Percentiles rank a stretch among this genome's conserved stretches.
Evolutionary conservation across 2,113 vertebrate genomes (phyloP).

Genomic region (Clarias gariepinus): DNA sequence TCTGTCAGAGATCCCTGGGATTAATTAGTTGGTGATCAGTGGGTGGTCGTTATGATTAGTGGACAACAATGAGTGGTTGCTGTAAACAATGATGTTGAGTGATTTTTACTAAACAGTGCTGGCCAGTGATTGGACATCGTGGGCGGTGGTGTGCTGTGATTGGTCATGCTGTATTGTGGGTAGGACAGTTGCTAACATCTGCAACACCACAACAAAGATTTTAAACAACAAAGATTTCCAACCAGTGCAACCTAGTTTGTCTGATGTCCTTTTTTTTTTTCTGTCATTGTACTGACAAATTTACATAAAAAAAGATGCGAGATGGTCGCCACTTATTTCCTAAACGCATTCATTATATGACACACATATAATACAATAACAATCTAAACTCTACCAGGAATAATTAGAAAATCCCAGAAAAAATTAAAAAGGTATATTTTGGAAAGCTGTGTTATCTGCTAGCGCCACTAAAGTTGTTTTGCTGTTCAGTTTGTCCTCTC

Average conservation of each 20-base stretch:
- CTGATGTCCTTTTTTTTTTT: neutral
- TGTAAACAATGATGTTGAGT: no score
- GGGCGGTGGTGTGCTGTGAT: no score
- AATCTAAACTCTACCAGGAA: neutral
- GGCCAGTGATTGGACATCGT: no score
- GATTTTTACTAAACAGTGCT: no score
- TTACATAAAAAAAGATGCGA: neutral
- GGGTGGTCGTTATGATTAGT: no score
- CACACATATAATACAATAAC: neutral
- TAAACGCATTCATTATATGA: neutral
- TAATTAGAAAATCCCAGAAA: neutral
- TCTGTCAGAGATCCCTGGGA: no score
- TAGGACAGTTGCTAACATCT: neutral
- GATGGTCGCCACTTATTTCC: neutral
- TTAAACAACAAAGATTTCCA: neutral
- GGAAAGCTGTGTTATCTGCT: neutral
- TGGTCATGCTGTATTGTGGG: no score
- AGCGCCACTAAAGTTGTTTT: neutral
- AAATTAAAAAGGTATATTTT: slow-evolving; percentile 18
- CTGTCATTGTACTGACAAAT: neutral
- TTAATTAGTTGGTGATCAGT: no score
- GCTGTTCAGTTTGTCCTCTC: slow-evolving; percentile 5
- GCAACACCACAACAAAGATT: neutral
- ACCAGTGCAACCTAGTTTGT: neutral
- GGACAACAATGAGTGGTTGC: no score